Base-by-base conservation (phyloP, 2,888 invertebrate species). In the Ptilodon capucinus region DNA sequence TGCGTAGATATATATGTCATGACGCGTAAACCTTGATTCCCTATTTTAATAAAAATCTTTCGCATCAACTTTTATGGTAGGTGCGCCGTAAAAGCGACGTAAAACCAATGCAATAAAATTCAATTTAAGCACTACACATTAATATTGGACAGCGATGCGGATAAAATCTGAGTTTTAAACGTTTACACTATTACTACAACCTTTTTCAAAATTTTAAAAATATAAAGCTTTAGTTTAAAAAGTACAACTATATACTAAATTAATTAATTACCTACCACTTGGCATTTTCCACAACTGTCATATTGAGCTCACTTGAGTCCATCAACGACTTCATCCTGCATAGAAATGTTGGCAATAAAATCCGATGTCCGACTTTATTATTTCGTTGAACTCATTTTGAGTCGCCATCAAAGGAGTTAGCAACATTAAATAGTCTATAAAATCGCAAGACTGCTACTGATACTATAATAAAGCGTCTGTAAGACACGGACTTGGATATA, bases 401-500 rank as follows among this genome's bases (percentile, higher is more conserved):
- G 13, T 30, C n/a, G 1, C 2, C 30, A 30, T 30, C 13, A 30
- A 30, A 30, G n/a, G 30, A 13, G 34, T 48, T 43, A 11, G 23
- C 46, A 59, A 51, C n/a, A 40, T 23, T 11, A 43, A 19, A 21
- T 39, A 35, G 32, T n/a, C 45, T 48, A 60, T 66, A 58, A 57
- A 58, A 60, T 51, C 54, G 43, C 44, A 45, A 51, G 56, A 59
- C 42, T 45, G 51, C 40, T 54, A 48, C 57, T 59, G 46, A 63
- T 57, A 64, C 64, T 66, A 64, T 62, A 68, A 60, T 60, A 60
- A 70, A 61, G 61, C 49, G 54, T 55, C 57, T 51, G 55, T 60
- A 65, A 68, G 66, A 59, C 53, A 50, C 58, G 54, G 54, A 51
- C 58, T 55, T 41, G 48, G 60, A 74, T 67, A 73, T 77, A 68